Conservation (phyloP, 2,888 invertebrate species). For the Tetropium fuscum region DNA sequence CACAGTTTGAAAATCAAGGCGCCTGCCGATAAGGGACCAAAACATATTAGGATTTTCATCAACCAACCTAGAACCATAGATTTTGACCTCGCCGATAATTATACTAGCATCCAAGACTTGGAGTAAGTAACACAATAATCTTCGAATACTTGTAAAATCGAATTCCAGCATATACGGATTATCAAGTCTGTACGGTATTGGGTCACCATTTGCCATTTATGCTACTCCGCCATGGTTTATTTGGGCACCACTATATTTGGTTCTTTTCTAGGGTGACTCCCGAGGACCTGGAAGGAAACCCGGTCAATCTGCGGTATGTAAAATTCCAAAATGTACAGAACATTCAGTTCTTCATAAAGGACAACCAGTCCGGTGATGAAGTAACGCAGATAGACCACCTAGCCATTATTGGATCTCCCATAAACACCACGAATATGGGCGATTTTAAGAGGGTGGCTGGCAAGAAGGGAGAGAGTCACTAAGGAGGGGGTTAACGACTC, state of each 20-base stretch:
- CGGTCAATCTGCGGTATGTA: constrained; percentile 90
- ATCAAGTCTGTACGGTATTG: too few relatives aligned
- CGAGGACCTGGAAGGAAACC: constrained; percentile 87
- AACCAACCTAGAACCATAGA: constrained; percentile 97
- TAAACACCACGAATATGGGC: constrained; percentile 94
- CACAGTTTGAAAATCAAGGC: constrained; percentile 94
- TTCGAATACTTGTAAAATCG: too few relatives aligned
- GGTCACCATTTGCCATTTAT: too few relatives aligned
- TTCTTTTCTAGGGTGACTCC: constrained; percentile 74
- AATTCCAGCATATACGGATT: too few relatives aligned
- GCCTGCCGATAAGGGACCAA: constrained; percentile 91
- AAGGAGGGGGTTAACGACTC: too few relatives aligned
- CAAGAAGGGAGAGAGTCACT: constrained; percentile 95
- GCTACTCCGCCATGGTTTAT: too few relatives aligned
- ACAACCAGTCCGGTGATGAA: constrained; percentile 87
- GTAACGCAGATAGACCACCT: constrained; percentile 92
- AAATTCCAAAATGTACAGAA: constrained; percentile 99
- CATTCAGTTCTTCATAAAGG: constrained; percentile 91
- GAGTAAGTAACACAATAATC: constrained; percentile 75
- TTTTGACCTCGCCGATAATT: constrained; percentile 92
- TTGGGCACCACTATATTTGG: too few relatives aligned
- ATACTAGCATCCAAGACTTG: constrained; percentile 88
- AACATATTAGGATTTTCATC: constrained; percentile 93
- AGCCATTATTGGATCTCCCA: constrained; percentile 90
- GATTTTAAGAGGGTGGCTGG: constrained; percentile 96